These are phyloP conservation scores for Phenganax marumi DNA, from an alignment of 92 coral and sea anemone genomes.

Conservation along the genomic window DNA sequence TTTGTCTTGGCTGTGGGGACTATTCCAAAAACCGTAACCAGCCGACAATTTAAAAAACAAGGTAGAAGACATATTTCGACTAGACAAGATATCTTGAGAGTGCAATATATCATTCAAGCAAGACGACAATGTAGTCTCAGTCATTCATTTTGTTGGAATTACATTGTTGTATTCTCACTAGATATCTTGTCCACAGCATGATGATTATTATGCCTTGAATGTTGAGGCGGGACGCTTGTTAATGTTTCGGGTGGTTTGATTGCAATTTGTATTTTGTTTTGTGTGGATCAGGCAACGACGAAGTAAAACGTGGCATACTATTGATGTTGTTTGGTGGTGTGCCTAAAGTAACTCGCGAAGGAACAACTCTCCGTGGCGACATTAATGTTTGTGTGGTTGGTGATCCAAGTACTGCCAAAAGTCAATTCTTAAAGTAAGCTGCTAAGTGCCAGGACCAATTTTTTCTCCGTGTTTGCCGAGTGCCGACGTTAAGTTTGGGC, in stretches of 20 bases:
- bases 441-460: neutral
- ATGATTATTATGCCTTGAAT: too few relatives aligned
- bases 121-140: too few relatives aligned
- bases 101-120: too few relatives aligned
- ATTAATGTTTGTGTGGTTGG: conserved; percentile 97
- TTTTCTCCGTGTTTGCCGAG: neutral
- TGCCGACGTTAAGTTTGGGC: neutral
- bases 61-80: too few relatives aligned
- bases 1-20: neutral
- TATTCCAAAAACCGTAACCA: neutral
- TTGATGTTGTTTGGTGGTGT: conserved; percentile 99
- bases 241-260: neutral
- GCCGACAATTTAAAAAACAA: too few relatives aligned
- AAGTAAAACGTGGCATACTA: conserved; percentile 93
- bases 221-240: neutral
- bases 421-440: conserved; percentile 91
- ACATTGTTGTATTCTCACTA: too few relatives aligned
- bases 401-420: conserved; percentile 99
- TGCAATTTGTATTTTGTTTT: neutral
- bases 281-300: conserved; percentile 76
- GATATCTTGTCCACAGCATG: too few relatives aligned
- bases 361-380: conserved; percentile 91
- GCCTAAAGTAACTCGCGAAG: conserved; percentile 86
- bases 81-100: too few relatives aligned
- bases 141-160: too few relatives aligned